Evolutionary conservation across 2,888 invertebrate genomes (phyloP), one percentile per base, ranked within the genome.

Genomic region (Xestoiulus laeticollis): DNA sequence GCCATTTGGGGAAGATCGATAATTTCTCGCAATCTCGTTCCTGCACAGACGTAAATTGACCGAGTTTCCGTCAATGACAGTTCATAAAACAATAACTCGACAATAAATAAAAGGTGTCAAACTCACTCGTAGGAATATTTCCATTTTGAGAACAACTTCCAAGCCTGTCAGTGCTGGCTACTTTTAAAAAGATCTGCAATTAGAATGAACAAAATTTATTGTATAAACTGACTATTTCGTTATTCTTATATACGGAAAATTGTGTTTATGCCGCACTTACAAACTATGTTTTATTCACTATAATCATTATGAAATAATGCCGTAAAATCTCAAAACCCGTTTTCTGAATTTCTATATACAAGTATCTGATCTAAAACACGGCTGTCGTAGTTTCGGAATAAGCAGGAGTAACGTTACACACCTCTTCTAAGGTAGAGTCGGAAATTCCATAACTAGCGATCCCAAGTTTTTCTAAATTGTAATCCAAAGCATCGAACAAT

Each of bases 381-480:
- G n/a, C n/a, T n/a, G n/a, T n/a, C n/a, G n/a, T n/a, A n/a, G n/a
- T n/a, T 68, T 68, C 68, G 12, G 12, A n/a, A 8, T 68, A 68
- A 22, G 5, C 22, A 68, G 38, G 38, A 8, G 38, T 38, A 8
- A 38, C 38, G 38, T 38, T 12, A 90, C 90, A 89, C 89, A 94
- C 94, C 92, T 94, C 94, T 91, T 94, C 94, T n/a, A 94, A 91
- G 44, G 93, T 93, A 0, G 94, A 94, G 90, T 94, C 94, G n/a
- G 94, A 93, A 19, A 94, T 92, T 26, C 94, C 94, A 90, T 94
- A 94, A 87, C 93, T 93, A 83, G 92, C 91, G 68, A 94, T 91
- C 38, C 92, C 92, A 19, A 94, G 90, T 1, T 90, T 89, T 0
- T 89, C 88, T 88, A 91, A 90, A 82, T 91, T 90, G 1, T 89